Evolutionary conservation across 2,113 vertebrate genomes (phyloP).

Genomic region (Austrofundulus limnaeus): DNA sequence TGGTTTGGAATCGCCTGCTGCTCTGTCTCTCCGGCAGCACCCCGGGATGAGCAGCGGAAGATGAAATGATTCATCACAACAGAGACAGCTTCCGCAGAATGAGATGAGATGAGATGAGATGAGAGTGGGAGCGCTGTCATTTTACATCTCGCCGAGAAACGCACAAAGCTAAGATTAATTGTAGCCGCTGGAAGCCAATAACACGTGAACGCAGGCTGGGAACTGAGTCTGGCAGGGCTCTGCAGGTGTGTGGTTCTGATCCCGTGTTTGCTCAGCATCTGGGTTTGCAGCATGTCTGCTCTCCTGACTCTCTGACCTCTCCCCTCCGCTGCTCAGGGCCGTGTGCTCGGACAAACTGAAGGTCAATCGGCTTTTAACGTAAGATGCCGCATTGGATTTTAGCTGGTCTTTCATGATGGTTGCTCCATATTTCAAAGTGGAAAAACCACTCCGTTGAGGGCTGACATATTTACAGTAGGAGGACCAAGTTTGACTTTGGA

Average conservation of each 20-base stretch:
- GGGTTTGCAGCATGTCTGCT: constrained; percentile 37
- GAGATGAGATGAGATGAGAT: constrained; percentile 68
- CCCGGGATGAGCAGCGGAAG: constrained; percentile 46
- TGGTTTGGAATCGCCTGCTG: constrained; percentile 48
- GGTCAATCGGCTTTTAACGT: constrained; percentile 39
- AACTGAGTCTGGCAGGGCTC: constrained; percentile 10
- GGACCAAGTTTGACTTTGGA: neutral
- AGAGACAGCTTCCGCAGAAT: constrained; percentile 62
- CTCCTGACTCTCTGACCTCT: constrained; percentile 4
- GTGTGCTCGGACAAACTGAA: constrained; percentile 34
- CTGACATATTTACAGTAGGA: constrained; percentile 18
- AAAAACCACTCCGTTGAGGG: constrained; percentile 5
- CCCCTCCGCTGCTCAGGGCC: constrained; percentile 3
- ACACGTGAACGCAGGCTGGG: constrained; percentile 3
- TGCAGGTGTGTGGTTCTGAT: constrained; percentile 31
- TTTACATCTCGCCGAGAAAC: constrained; percentile 64
- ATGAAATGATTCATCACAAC: constrained; percentile 73
- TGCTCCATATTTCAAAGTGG: constrained; percentile 23
- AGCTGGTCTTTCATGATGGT: constrained; percentile 23
- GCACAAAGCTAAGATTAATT: constrained; percentile 58
- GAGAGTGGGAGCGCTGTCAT: constrained; percentile 60
- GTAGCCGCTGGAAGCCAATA: constrained; percentile 31
- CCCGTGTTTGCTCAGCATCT: constrained; percentile 22
- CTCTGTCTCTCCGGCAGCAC: constrained; percentile 45
- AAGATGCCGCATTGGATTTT: constrained; percentile 23